Percentiles rank a stretch among this genome's conserved stretches.
These are phyloP conservation scores for Diachasma alloeum DNA, from an alignment of 1,140 invertebrate genomes.

Conservation along the genomic window DNA sequence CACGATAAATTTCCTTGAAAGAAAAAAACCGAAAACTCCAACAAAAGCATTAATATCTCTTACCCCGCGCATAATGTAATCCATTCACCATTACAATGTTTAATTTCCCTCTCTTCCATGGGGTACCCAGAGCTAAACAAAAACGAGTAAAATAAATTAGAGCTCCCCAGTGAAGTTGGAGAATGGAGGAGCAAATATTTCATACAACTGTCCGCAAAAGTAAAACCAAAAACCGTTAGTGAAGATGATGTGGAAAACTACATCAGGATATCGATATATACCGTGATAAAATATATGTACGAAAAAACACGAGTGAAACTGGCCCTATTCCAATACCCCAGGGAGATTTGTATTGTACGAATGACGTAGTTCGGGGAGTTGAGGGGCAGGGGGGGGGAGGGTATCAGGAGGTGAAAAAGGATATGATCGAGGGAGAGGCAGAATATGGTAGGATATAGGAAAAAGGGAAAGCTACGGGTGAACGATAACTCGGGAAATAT, in stretches of 20 bases:
- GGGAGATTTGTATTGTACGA: conserved; percentile 4
- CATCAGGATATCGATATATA: background rate
- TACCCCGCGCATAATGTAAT: background rate
- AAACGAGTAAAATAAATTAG: background rate
- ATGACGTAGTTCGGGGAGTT: background rate
- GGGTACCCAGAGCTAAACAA: background rate
- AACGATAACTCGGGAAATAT: background rate
- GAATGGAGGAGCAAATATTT: background rate
- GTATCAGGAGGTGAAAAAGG: background rate
- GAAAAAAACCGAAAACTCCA: too few species aligned
- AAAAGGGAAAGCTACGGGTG: background rate
- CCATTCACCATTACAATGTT: background rate
- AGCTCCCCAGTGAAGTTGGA: background rate
- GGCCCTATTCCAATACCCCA: background rate
- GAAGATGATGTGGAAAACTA: background rate
- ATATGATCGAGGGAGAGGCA: background rate
- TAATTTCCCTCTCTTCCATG: background rate
- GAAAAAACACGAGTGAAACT: background rate
- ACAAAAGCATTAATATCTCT: background rate
- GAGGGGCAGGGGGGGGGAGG: background rate
- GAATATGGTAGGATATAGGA: background rate
- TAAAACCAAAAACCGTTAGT: background rate
- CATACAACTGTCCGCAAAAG: background rate
- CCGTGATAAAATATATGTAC: background rate
- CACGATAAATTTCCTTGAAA: background rate